These are phyloP conservation scores for Salvator merianae DNA, from an alignment of 2,113 vertebrate species.

Conservation along the genomic window DNA sequence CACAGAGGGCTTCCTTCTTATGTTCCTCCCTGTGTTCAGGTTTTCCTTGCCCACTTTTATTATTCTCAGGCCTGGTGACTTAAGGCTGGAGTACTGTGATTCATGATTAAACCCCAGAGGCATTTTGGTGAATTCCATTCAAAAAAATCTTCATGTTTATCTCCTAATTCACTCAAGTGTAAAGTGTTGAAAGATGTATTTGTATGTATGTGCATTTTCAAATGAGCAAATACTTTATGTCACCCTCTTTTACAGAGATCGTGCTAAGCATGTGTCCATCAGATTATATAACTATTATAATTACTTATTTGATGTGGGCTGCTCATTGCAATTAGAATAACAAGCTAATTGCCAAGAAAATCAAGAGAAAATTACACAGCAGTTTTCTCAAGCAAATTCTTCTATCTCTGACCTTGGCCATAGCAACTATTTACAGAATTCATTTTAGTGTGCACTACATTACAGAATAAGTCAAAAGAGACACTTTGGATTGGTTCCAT, in stretches of 20 bases:
- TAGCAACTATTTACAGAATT: constrained; percentile 26
- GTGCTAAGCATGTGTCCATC: not conserved
- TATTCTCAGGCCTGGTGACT: constrained; percentile 35
- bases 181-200: not conserved
- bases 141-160: constrained; percentile 39
- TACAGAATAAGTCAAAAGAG: constrained; percentile 33
- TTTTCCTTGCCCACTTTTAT: constrained; percentile 47
- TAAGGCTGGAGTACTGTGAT: constrained; percentile 36
- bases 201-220: not conserved
- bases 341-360: constrained; percentile 14
- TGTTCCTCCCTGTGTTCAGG: constrained; percentile 1
- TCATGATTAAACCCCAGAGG: constrained; percentile 25
- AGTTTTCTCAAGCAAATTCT: constrained; percentile 26
- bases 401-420: constrained; percentile 37
- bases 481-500: constrained; percentile 46
- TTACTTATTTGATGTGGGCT: constrained; percentile 9
- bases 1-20: constrained; percentile 27
- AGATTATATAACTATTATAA: not conserved
- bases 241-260: not conserved
- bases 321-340: constrained; percentile 6
- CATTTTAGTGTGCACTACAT: constrained; percentile 38
- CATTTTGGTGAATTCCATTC: constrained; percentile 43
- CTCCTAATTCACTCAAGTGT: constrained; percentile 33
- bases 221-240: not conserved
- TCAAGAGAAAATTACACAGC: constrained; percentile 14